These are phyloP conservation scores for Pampus argenteus DNA, from an alignment of 2,797 vertebrate species.

Conservation along the genomic window DNA sequence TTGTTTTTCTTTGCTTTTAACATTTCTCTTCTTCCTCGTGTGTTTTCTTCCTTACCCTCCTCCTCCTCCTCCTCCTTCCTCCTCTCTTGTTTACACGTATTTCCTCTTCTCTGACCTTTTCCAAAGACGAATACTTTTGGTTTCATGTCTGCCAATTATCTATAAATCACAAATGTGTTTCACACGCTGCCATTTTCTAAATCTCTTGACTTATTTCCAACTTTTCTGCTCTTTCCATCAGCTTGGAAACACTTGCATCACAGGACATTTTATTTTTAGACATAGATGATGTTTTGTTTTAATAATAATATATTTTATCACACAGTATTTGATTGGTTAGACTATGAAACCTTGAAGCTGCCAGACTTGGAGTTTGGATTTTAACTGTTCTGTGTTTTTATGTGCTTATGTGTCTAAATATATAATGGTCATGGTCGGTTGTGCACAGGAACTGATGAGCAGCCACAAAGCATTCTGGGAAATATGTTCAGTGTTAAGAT, in stretches of 20 bases:
- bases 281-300: too few species aligned
- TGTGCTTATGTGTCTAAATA: too few species aligned
- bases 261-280: not conserved
- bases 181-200: not conserved
- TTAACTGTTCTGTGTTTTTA: too few species aligned
- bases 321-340: not conserved
- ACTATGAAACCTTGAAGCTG: too few species aligned
- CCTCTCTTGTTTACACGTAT: not conserved
- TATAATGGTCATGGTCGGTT: not conserved
- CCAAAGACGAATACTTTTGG: not conserved
- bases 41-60: too few species aligned
- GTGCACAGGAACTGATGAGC: not conserved
- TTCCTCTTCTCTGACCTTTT: not conserved
- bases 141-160: too few species aligned
- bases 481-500: not conserved
- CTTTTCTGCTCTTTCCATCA: too few species aligned
- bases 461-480: too few species aligned
- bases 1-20: too few species aligned
- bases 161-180: not conserved
- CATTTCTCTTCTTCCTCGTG: not conserved
- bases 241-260: not conserved
- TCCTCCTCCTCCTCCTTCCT: too few species aligned
- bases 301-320: too few species aligned
- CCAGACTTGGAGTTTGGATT: too few species aligned
- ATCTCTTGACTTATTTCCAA: not conserved